Evolutionary conservation across 2,888 invertebrate species (phyloP), one percentile per base, ranked within the genome.

Genomic region (Priocnemis perturbator): DNA sequence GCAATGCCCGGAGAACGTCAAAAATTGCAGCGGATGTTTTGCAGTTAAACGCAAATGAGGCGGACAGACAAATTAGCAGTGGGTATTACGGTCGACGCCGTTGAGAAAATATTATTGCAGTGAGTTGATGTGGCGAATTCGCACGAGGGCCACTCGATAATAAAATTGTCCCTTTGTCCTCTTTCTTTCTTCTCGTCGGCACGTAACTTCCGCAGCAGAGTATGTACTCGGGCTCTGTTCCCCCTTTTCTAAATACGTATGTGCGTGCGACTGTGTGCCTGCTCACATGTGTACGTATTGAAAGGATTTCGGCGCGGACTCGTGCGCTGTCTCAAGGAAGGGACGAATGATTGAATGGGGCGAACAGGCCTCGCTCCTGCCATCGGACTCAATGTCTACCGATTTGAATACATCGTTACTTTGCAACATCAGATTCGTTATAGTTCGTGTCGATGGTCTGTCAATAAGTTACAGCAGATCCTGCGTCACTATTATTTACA

Each of bases 101-200:
- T 37, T 69, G 74, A 64, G 77, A 82, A 86, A 86, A 86, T 85
- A 85, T 85, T 85, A 81, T 85, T 81, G 72, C 77, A 74, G 20
- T 69, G 67, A 65, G 64, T 62, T 64, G 68, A 53, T 45, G 62
- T 56, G 57, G 66, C 30, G 69, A 64, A 56, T 68, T 73, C 69
- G 67, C 69, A 65, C 58, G 59, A 37, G 60, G 59, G 17, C 62
- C 77, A 76, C 75, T 82, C 78, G 73, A 79, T 83, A 84, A 84
- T 83, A 84, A 85, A 85, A 85, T 80, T 76, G 73, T 66, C 78
- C 73, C 77, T 78, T 84, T 81, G 79, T 81, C 79, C 73, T 63
- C 60, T 60, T 60, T 69, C 67, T 60, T 67, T 55, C 66, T 64
- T 67, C 66, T 64, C 74, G 69, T 74, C 70, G 66, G 57, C 60